These are phyloP conservation scores for Nephrocerus scutellatus DNA, from an alignment of 2,888 invertebrate genomes.

Conservation along the genomic window DNA sequence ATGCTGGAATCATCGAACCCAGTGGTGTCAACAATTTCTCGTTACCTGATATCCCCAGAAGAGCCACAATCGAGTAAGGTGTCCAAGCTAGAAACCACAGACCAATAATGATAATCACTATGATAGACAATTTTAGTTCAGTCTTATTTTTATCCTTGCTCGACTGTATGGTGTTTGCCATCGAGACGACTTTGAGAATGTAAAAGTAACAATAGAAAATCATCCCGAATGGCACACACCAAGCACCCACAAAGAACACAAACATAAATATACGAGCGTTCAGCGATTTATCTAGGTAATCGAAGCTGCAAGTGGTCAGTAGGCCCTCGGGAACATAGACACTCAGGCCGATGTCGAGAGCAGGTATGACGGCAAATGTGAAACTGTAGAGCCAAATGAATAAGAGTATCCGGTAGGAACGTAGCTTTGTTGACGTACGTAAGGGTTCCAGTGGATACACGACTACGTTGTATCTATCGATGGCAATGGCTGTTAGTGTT, in stretches of 20 bases:
- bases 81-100: slow-evolving; percentile 78
- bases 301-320: slow-evolving; percentile 78
- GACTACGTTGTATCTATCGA: slow-evolving; percentile 77
- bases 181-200: slow-evolving; percentile 60
- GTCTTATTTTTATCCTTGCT: slow-evolving; percentile 61
- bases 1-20: slow-evolving; percentile 67
- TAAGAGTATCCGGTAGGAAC: slow-evolving; percentile 55
- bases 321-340: slow-evolving; percentile 77
- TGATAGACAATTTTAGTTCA: slow-evolving; percentile 63
- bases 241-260: slow-evolving; percentile 67
- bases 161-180: slow-evolving; percentile 50
- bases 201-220: slow-evolving; percentile 68
- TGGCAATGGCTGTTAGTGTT: slow-evolving; percentile 69
- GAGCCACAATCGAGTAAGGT: slow-evolving; percentile 69
- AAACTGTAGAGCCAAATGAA: slow-evolving; percentile 69
- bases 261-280: slow-evolving; percentile 63
- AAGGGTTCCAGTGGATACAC: slow-evolving; percentile 67
- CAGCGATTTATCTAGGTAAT: slow-evolving; percentile 65
- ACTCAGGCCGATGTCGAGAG: slow-evolving; percentile 61
- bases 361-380: slow-evolving; percentile 63
- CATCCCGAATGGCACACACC: slow-evolving; percentile 62
- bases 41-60: slow-evolving; percentile 64
- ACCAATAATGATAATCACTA: slow-evolving; percentile 62
- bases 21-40: slow-evolving; percentile 60
- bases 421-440: slow-evolving; percentile 55